phyloP scores from a whole-genome alignment of 2,888 invertebrate genomes.

The Drosophila quinaria region DNA sequence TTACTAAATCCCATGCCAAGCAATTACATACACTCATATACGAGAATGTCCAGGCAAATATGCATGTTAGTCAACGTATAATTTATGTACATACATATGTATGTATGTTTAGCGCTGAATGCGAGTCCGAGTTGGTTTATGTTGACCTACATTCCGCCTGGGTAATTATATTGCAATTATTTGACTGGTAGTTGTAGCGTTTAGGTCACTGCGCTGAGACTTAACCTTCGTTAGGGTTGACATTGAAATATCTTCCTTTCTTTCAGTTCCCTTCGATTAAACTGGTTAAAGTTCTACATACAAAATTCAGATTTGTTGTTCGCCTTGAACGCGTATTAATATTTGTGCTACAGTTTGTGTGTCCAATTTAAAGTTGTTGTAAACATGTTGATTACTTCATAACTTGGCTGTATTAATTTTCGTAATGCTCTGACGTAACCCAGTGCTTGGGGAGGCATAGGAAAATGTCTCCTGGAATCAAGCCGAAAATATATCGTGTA shows the following conservation, averaged over 20 bases:
- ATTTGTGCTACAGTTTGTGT: background rate
- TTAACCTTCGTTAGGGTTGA: conserved; percentile 57
- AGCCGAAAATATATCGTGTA: conserved; percentile 58
- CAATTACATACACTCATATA: background rate
- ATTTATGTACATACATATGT: conserved; percentile 26
- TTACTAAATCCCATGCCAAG: background rate
- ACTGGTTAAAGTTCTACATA: conserved; percentile 26
- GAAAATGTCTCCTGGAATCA: conserved; percentile 48
- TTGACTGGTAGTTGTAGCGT: conserved; percentile 29
- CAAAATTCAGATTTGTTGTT: conserved; percentile 5
- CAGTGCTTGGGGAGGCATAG: conserved; percentile 1
- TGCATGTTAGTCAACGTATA: conserved; percentile 38
- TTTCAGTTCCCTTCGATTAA: conserved; percentile 23
- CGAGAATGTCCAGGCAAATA: conserved; percentile 31
- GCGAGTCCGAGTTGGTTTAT: conserved; percentile 41
- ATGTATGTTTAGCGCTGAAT: conserved; percentile 14
- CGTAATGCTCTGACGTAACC: conserved; percentile 58
- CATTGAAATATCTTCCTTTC: conserved; percentile 48
- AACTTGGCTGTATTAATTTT: conserved; percentile 45
- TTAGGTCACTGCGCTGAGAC: conserved; percentile 29
- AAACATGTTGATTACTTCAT: conserved; percentile 32
- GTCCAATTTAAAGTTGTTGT: conserved; percentile 14
- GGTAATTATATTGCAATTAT: conserved; percentile 68
- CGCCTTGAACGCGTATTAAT: conserved; percentile 8
- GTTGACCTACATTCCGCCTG: conserved; percentile 59